Conservation (phyloP, 2,888 invertebrate genomes). For the Eilema depressum region DNA sequence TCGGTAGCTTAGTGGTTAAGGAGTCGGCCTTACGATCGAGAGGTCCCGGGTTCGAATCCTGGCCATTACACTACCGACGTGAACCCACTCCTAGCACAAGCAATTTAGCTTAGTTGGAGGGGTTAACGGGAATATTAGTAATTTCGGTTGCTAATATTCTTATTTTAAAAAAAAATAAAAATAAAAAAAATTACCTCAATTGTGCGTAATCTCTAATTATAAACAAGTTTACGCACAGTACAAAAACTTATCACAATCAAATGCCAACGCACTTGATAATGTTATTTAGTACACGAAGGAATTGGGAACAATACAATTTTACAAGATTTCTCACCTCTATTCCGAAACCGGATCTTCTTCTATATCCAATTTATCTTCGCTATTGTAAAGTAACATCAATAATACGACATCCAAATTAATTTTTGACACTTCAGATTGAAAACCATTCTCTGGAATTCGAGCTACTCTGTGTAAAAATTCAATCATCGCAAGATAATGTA, state of each 20-base stretch:
- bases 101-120: too few species aligned
- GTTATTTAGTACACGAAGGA: not conserved
- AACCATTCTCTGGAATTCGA: conserved; percentile 32
- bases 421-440: conserved; percentile 29
- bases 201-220: not conserved
- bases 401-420: conserved; percentile 4
- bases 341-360: not conserved
- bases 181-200: not conserved
- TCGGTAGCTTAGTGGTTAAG: too few species aligned
- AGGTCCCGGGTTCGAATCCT: too few species aligned
- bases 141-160: too few species aligned
- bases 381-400: not conserved
- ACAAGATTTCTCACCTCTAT: not conserved
- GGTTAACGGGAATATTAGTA: too few species aligned
- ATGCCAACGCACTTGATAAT: not conserved
- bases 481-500: conserved; percentile 69
- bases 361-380: not conserved
- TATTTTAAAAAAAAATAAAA: too few species aligned
- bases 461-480: conserved; percentile 66
- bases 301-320: not conserved
- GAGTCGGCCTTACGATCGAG: too few species aligned
- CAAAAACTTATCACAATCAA: not conserved
- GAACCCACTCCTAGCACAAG: too few species aligned
- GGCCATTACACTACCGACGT: too few species aligned
- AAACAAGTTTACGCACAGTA: not conserved